Conservation (phyloP, 2,113 vertebrate genomes). For the Etheostoma spectabile region DNA sequence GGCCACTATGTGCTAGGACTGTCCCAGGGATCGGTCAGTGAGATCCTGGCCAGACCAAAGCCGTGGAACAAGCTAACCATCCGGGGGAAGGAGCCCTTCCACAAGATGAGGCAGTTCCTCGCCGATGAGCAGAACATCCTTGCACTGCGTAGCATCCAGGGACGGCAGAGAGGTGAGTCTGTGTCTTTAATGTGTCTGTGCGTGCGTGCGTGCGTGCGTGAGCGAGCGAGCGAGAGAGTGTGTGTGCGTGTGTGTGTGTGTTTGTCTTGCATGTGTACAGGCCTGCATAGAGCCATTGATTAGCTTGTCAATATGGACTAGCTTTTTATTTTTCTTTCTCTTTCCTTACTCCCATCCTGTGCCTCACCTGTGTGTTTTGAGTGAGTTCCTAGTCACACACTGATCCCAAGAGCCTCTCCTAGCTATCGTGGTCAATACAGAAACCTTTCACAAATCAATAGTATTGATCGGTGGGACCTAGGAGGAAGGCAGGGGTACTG, state of each 20-base stretch:
- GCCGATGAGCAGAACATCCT: conserved; percentile 98
- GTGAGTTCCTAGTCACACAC: conserved; percentile 69
- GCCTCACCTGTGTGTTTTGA: conserved; percentile 79
- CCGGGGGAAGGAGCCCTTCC: conserved; percentile 97
- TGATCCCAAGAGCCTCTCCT: conserved; percentile 75
- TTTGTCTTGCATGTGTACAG: conserved; percentile 56
- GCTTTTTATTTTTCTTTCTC: conserved; percentile 74
- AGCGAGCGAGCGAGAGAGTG: conserved; percentile 25
- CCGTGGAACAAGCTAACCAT: conserved; percentile 98
- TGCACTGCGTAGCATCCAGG: conserved; percentile 96
- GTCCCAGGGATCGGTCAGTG: conserved; percentile 96
- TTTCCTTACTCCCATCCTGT: conserved; percentile 66
- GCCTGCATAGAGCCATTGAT: conserved; percentile 74
- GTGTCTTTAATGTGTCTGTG: conserved; percentile 8
- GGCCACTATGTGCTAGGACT: conserved; percentile 98
- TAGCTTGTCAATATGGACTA: conserved; percentile 75
- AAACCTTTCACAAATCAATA: conserved; percentile 84
- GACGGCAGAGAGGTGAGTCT: conserved; percentile 95
- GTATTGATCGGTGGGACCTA: conserved; percentile 73
- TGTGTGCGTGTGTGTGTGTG: conserved; percentile 48
- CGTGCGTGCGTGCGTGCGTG: conserved; percentile 11
- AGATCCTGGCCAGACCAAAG: conserved; percentile 97
- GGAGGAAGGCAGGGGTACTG: conserved; percentile 73
- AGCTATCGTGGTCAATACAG: conserved; percentile 78
- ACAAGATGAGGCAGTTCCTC: conserved; percentile 99